Conservation (phyloP, 2,888 invertebrate species). For the Abrostola tripartita region DNA sequence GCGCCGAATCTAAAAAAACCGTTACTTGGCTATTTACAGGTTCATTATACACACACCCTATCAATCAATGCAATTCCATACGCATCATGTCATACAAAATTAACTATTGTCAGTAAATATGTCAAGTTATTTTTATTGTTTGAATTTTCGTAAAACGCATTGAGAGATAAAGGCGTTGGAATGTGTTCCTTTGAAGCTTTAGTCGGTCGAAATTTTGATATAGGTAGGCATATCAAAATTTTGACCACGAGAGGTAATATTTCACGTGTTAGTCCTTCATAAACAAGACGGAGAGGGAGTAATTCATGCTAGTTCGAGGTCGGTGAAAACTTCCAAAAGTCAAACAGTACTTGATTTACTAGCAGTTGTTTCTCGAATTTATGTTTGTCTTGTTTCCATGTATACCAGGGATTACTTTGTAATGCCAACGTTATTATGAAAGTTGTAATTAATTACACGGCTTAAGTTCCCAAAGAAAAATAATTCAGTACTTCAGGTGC, state of each 20-base stretch:
- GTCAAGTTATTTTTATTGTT: too few relatives aligned
- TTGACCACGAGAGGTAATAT: constrained; percentile 14
- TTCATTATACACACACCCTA: too few relatives aligned
- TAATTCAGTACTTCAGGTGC: neutral
- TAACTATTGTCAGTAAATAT: too few relatives aligned
- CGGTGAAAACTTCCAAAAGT: constrained; percentile 39
- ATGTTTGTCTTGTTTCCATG: constrained; percentile 33
- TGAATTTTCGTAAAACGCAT: too few relatives aligned
- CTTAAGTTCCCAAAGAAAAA: constrained; percentile 11
- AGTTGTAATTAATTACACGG: constrained; percentile 31
- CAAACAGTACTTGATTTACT: constrained; percentile 38
- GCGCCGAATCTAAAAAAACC: neutral
- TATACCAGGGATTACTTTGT: constrained; percentile 26
- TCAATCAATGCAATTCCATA: too few relatives aligned
- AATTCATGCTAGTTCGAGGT: constrained; percentile 21
- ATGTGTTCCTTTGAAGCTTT: neutral
- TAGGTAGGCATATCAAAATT: too few relatives aligned
- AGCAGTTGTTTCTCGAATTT: constrained; percentile 37
- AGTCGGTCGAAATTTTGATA: too few relatives aligned
- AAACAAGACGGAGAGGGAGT: constrained; percentile 22
- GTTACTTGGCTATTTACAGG: too few relatives aligned
- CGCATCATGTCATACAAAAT: too few relatives aligned
- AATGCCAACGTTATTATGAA: constrained; percentile 29
- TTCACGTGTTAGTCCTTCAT: constrained; percentile 25
- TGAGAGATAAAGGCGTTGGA: too few relatives aligned